phyloP scores from a whole-genome alignment of 1,140 invertebrate species.

The Drosophila grimshawi region DNA sequence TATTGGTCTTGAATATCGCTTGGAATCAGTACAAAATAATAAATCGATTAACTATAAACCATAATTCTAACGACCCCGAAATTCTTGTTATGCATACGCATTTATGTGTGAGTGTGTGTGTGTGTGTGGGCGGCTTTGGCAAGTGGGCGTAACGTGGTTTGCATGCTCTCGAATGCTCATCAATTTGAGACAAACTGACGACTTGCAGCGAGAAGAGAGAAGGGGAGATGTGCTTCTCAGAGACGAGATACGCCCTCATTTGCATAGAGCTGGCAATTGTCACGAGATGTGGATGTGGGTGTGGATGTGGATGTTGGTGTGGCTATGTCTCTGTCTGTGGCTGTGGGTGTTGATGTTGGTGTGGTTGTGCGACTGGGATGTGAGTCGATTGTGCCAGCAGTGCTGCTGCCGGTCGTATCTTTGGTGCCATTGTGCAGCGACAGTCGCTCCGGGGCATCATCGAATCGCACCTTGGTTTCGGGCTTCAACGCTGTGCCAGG shows the following conservation, averaged over 20 bases:
- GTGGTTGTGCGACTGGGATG: background rate
- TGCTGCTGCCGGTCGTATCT: conserved; percentile 1
- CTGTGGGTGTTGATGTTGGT: background rate
- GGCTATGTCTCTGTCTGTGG: background rate
- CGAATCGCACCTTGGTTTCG: conserved; percentile 55
- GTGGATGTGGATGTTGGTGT: background rate
- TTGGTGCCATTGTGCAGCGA: conserved; percentile 29
- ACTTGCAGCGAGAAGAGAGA: no score
- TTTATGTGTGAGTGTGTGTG: background rate
- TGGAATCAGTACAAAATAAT: conserved; percentile 30
- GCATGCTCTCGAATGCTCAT: background rate
- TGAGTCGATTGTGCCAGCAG: background rate
- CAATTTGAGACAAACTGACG: background rate
- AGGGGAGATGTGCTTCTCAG: conserved; percentile 8
- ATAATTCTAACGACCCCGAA: conserved; percentile 14
- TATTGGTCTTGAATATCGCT: background rate
- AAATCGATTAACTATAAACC: conserved; percentile 17
- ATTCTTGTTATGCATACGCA: background rate
- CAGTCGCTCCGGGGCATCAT: conserved; percentile 30
- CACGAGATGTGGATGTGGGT: background rate
- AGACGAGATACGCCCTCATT: conserved; percentile 76
- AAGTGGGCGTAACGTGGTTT: background rate
- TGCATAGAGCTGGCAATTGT: conserved; percentile 57
- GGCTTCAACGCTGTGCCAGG: conserved; percentile 2
- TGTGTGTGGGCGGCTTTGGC: background rate